Percentiles rank a stretch among this genome's conserved stretches.
Conservation (phyloP, 2,113 vertebrate genomes). For the Rostratula benghalensis region DNA sequence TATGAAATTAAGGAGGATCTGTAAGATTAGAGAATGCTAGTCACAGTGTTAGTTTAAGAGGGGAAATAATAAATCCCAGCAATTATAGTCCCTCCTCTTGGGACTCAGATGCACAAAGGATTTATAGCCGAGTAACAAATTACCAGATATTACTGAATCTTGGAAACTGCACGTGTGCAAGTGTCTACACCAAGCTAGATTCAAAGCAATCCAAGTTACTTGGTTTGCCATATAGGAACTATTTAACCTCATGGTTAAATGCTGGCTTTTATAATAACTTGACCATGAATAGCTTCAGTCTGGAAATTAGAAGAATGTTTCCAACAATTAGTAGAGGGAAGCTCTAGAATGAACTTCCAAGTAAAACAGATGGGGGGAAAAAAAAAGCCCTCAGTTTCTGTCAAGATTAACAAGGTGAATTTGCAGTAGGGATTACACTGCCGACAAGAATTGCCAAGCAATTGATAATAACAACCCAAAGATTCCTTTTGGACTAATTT, state of each 20-base stretch:
- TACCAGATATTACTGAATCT: neutral
- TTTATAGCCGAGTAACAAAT: neutral
- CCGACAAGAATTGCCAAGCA: neutral
- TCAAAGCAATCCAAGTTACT: neutral
- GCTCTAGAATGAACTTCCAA: conserved; percentile 14
- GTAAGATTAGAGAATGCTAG: neutral
- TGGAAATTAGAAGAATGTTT: conserved; percentile 44
- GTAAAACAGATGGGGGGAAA: conserved; percentile 17
- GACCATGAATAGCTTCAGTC: conserved; percentile 15
- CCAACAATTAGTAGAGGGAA: neutral
- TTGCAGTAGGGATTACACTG: neutral
- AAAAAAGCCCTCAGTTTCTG: neutral
- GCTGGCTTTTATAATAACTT: conserved; percentile 18
- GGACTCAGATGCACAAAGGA: neutral
- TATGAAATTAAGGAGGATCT: neutral
- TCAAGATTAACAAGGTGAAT: neutral
- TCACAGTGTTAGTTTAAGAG: neutral
- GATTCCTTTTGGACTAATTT: neutral
- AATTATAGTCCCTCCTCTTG: neutral
- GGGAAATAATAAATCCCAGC: neutral
- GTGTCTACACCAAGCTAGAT: neutral
- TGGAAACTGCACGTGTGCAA: neutral
- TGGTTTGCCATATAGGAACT: neutral
- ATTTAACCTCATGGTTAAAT: neutral
- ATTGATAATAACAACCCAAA: neutral